Conservation (phyloP, 2,888 invertebrate species). For the Acronicta leporina region DNA sequence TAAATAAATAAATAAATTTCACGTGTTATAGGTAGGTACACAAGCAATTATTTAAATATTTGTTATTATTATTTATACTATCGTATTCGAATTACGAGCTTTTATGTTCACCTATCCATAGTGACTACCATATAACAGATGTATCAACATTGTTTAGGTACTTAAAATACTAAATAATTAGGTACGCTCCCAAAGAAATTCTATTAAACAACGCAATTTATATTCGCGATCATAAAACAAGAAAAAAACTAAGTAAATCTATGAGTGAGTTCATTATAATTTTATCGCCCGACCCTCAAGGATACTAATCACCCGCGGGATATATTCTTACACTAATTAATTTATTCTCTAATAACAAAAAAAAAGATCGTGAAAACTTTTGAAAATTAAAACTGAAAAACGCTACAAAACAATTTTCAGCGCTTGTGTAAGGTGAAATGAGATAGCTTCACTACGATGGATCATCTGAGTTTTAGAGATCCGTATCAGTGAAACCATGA, state of each 20-base stretch:
- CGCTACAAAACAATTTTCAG: conserved; percentile 44
- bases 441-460: conserved; percentile 52
- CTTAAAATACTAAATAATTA: too few relatives aligned
- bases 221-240: conserved; percentile 16
- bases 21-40: neutral
- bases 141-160: too few relatives aligned
- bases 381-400: conserved; percentile 40
- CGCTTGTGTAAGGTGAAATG: conserved; percentile 48
- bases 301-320: conserved; percentile 26
- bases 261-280: conserved; percentile 20
- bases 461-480: conserved; percentile 54
- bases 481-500: conserved; percentile 16
- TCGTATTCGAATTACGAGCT: too few relatives aligned
- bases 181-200: neutral
- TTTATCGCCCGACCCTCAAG: conserved; percentile 14
- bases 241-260: conserved; percentile 14
- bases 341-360: conserved; percentile 37
- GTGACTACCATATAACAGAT: too few relatives aligned
- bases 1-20: too few relatives aligned
- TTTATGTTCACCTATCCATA: too few relatives aligned
- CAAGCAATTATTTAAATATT: neutral
- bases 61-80: too few relatives aligned
- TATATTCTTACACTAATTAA: conserved; percentile 47
- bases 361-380: conserved; percentile 44
- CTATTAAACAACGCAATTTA: neutral